phyloP scores from a whole-genome alignment of 2,797 vertebrate genomes.

The Rhincodon typus region DNA sequence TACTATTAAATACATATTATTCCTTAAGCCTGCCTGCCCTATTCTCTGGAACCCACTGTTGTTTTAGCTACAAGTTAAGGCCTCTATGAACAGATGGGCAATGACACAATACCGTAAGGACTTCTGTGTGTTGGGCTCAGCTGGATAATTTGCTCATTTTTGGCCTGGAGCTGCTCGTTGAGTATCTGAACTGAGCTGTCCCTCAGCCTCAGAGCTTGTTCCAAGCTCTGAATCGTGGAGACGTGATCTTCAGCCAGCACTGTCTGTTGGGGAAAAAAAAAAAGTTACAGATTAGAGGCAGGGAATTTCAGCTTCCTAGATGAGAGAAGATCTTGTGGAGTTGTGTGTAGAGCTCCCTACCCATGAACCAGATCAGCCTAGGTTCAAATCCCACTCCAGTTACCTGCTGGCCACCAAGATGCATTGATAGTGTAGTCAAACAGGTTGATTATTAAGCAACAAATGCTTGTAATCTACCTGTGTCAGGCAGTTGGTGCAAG shows the following conservation, averaged over 20 bases:
- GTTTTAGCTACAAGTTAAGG: not conserved
- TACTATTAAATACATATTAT: not conserved
- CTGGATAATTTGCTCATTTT: slow-evolving; percentile 82
- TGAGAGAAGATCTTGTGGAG: not conserved
- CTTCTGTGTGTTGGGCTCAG: slow-evolving; percentile 64
- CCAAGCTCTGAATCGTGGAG: slow-evolving; percentile 81
- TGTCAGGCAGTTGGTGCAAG: not conserved
- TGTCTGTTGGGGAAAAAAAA: slow-evolving; percentile 55
- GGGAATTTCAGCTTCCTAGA: not conserved
- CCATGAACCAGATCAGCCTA: not conserved
- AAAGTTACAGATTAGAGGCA: not conserved
- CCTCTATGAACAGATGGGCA: not conserved
- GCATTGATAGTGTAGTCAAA: not conserved
- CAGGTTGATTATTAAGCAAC: not conserved
- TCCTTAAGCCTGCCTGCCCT: not conserved
- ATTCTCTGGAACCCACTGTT: not conserved
- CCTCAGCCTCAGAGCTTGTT: slow-evolving; percentile 78
- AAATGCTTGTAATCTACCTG: not conserved
- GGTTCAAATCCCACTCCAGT: not conserved
- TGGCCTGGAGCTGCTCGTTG: slow-evolving; percentile 70
- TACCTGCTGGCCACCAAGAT: not conserved
- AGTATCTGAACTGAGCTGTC: slow-evolving; percentile 74
- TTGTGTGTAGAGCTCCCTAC: not conserved
- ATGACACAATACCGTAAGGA: not conserved
- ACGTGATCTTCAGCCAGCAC: slow-evolving; percentile 87